Evolutionary conservation across 1,140 invertebrate species (phyloP), one percentile per base, ranked within the genome.

Genomic region (Cephus cinctus): DNA sequence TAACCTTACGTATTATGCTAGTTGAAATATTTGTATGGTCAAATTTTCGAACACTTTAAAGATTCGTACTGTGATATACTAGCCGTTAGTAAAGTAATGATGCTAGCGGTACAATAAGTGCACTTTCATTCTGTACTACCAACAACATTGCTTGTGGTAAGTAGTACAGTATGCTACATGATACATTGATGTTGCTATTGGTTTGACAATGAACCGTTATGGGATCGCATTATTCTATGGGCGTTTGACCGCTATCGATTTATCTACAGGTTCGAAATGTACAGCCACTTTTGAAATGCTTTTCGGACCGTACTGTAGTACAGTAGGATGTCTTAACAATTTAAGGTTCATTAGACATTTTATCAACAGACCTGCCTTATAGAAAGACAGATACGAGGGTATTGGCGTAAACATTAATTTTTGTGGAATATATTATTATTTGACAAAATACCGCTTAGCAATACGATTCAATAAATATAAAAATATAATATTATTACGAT

Each of bases 171-270:
- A n/a, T n/a, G n/a, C n/a, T n/a, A n/a, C n/a, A n/a, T n/a, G n/a
- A n/a, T n/a, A n/a, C n/a, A n/a, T n/a, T n/a, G n/a, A n/a, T n/a
- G n/a, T n/a, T n/a, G n/a, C n/a, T n/a, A n/a, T 4, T 4, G 16
- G 14, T 11, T 57, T 25, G 48, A 50, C 55, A 54, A 25, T 48
- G 27, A 66, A 69, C 67, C 65, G 67, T 69, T 69, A 69, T 15
- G 43, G 34, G 15, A 27, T 50, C 36, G n/a, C n/a, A 46, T 63
- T 69, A 68, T 70, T 68, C 67, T 45, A 57, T 18, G 14, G 35
- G 56, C 65, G 60, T 70, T 49, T 35, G 43, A 50, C 57, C 44
- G 45, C 47, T 47, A 59, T 63, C 57, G 49, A 51, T 51, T 57
- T 42, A 49, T 51, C 47, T 43, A 47, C 30, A n/a, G 21, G 31